Percentiles rank a stretch among this genome's conserved stretches.
phyloP scores from a whole-genome alignment of 2,888 invertebrate species.

The Pristionchus exspectatus region DNA sequence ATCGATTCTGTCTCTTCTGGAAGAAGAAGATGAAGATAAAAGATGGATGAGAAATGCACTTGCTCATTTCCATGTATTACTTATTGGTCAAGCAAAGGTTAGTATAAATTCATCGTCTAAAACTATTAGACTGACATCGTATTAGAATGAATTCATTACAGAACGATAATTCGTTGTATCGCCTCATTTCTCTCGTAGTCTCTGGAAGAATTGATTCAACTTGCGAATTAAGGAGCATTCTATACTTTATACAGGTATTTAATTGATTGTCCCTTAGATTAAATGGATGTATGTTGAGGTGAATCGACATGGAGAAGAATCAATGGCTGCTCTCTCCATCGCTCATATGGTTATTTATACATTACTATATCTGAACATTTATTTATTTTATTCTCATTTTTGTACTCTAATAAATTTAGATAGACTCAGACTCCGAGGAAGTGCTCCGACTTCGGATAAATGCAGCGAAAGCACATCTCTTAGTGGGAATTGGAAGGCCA shows the following conservation, averaged over 20 bases:
- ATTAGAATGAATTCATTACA: neutral
- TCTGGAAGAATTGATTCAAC: neutral
- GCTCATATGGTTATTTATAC: constrained; percentile 11
- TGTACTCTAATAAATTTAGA: neutral
- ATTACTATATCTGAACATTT: neutral
- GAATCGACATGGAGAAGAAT: constrained; percentile 32
- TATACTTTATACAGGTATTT: constrained; percentile 31
- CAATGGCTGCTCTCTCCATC: constrained; percentile 41
- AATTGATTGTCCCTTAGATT: neutral
- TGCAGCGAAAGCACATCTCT: constrained; percentile 20
- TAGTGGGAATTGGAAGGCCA: constrained; percentile 15
- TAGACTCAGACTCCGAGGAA: neutral
- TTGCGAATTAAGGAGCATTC: neutral
- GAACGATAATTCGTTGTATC: constrained; percentile 41
- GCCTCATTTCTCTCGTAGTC: constrained; percentile 33
- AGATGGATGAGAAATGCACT: constrained; percentile 11
- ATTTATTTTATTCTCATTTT: neutral
- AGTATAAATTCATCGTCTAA: neutral
- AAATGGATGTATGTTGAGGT: neutral
- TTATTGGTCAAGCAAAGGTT: constrained; percentile 26
- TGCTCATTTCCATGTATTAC: neutral
- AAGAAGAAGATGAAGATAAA: neutral
- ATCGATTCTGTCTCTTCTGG: neutral
- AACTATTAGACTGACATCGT: no score
- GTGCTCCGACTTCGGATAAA: neutral